phyloP scores from a whole-genome alignment of 2,113 vertebrate genomes.

The Heterotis niloticus region DNA sequence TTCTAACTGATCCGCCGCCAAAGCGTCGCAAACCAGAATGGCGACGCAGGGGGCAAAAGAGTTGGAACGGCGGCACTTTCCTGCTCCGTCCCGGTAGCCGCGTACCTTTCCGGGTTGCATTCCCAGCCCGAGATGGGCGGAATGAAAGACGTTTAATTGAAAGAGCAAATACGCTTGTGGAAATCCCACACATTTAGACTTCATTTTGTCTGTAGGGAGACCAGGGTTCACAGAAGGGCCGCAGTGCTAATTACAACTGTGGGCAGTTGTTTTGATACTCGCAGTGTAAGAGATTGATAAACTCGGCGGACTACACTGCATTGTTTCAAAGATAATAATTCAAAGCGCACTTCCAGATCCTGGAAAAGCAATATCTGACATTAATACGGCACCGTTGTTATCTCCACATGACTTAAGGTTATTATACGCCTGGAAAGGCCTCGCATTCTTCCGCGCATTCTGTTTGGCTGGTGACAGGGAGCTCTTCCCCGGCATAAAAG shows the following conservation, averaged over 20 bases:
- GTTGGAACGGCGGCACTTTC: no score
- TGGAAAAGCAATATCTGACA: not conserved
- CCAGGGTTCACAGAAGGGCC: not conserved
- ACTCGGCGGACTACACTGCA: not conserved
- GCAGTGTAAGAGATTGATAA: not conserved
- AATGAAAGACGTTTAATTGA: no score
- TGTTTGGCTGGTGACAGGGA: not conserved
- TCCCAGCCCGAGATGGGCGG: no score
- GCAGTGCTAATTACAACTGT: not conserved
- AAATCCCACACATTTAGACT: no score
- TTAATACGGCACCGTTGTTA: not conserved
- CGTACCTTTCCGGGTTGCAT: no score
- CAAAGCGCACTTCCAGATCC: not conserved
- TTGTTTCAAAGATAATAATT: not conserved
- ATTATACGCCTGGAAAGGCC: not conserved
- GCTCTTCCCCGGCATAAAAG: constrained; percentile 10
- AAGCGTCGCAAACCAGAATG: no score
- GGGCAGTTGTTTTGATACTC: not conserved
- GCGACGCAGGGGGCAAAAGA: no score
- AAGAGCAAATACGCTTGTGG: no score
- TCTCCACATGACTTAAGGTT: not conserved
- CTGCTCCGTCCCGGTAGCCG: no score
- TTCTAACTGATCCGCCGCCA: no score
- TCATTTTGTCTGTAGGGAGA: no score
- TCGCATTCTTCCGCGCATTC: not conserved